phyloP scores from a whole-genome alignment of 2,888 invertebrate species.

The Nebria salina region DNA sequence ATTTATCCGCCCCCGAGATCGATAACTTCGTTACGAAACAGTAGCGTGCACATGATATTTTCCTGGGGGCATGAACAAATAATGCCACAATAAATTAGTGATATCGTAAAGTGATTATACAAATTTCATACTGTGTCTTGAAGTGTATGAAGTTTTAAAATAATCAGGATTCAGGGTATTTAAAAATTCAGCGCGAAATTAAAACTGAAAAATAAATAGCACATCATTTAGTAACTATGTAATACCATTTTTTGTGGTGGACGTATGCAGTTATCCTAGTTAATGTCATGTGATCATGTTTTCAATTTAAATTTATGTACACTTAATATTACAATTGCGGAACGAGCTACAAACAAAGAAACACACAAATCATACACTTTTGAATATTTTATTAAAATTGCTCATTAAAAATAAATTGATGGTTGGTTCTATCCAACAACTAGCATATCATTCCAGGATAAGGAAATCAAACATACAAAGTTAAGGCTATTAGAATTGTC shows the following conservation, averaged over 20 bases:
- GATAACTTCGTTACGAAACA: constrained; percentile 35
- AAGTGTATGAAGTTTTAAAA: too few species aligned
- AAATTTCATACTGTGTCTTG: too few species aligned
- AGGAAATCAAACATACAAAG: too few species aligned
- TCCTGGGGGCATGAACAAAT: background rate
- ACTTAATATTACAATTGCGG: constrained; percentile 19
- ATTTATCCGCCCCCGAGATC: constrained; percentile 24
- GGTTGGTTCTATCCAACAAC: background rate
- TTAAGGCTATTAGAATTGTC: too few species aligned
- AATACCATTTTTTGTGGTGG: background rate
- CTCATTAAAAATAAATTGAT: background rate
- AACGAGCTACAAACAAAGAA: background rate
- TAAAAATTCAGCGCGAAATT: background rate
- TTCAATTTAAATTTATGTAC: constrained; percentile 43
- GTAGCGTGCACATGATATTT: constrained; percentile 12
- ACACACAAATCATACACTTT: background rate
- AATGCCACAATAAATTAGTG: too few species aligned
- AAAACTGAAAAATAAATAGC: background rate
- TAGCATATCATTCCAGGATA: background rate
- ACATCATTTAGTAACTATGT: background rate
- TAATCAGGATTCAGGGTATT: too few species aligned
- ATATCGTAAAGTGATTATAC: too few species aligned
- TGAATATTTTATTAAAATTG: background rate
- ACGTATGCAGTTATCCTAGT: background rate
- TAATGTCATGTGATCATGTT: constrained; percentile 19